phyloP scores from a whole-genome alignment of 2,888 invertebrate genomes.

The Linnaemya vulpina region DNA sequence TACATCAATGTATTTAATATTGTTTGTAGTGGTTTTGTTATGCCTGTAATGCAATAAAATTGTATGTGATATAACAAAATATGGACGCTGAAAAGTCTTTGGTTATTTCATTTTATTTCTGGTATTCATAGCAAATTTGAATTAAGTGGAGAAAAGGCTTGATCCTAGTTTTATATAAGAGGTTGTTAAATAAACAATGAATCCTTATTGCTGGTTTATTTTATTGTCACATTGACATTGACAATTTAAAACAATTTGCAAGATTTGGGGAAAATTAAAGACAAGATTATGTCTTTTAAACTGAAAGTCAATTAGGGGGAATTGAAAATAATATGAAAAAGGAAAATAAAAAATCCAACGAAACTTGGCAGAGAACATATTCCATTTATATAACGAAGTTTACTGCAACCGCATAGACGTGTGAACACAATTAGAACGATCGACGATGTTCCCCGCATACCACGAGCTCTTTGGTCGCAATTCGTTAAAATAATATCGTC shows the following conservation, averaged over 20 bases:
- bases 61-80: slow-evolving; percentile 56
- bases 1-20: slow-evolving; percentile 38
- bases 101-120: slow-evolving; percentile 55
- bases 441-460: too few relatives aligned
- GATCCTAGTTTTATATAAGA: not conserved
- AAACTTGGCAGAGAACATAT: too few relatives aligned
- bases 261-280: not conserved
- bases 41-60: slow-evolving; percentile 59
- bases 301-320: slow-evolving; percentile 36
- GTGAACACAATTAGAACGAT: too few relatives aligned
- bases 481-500: too few relatives aligned
- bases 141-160: slow-evolving; percentile 45
- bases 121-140: slow-evolving; percentile 68
- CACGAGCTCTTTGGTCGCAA: too few relatives aligned
- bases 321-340: too few relatives aligned
- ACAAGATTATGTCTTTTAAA: not conserved
- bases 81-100: slow-evolving; percentile 49
- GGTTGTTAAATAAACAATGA: not conserved
- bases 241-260: not conserved
- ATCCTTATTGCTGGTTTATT: slow-evolving; percentile 2
- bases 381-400: too few relatives aligned
- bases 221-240: slow-evolving; percentile 12
- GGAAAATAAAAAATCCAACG: too few relatives aligned
- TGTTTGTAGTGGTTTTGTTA: slow-evolving; percentile 42
- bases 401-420: too few relatives aligned